A percentile compares a stretch with the other conserved stretches of the same genome.
Conservation (phyloP, 1,140 invertebrate genomes). For the Calosoma granatense region DNA sequence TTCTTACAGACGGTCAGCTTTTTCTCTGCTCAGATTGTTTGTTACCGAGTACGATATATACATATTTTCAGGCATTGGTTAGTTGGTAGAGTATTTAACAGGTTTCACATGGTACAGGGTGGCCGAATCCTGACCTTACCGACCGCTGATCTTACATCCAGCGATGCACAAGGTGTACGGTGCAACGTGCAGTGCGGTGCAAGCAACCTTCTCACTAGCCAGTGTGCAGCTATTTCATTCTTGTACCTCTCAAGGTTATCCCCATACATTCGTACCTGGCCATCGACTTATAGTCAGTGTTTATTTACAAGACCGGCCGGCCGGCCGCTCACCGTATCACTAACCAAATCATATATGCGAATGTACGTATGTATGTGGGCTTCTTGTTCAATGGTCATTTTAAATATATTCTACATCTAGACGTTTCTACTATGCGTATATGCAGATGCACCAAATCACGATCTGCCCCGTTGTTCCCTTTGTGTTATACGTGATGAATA, state of each 20-base stretch:
- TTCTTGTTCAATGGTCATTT: neutral
- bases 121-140: neutral
- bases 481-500: too few species aligned
- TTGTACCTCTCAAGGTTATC: slow-evolving; percentile 24
- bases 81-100: neutral
- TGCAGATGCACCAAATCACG: too few species aligned
- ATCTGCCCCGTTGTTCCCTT: neutral
- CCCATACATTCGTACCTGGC: slow-evolving; percentile 20
- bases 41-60: too few species aligned
- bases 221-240: slow-evolving; percentile 18
- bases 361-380: neutral
- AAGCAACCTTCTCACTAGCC: neutral
- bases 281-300: slow-evolving; percentile 19
- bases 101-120: neutral
- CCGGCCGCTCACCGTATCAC: neutral
- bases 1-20: too few species aligned
- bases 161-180: too few species aligned
- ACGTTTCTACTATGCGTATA: too few species aligned
- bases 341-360: neutral
- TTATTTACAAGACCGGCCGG: slow-evolving; percentile 20
- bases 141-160: too few species aligned
- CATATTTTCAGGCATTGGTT: neutral
- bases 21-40: too few species aligned
- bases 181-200: neutral
- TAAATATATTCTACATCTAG: neutral